Evolutionary conservation across 2,888 invertebrate genomes (phyloP).

Genomic region (Barypeithes pellucidus): DNA sequence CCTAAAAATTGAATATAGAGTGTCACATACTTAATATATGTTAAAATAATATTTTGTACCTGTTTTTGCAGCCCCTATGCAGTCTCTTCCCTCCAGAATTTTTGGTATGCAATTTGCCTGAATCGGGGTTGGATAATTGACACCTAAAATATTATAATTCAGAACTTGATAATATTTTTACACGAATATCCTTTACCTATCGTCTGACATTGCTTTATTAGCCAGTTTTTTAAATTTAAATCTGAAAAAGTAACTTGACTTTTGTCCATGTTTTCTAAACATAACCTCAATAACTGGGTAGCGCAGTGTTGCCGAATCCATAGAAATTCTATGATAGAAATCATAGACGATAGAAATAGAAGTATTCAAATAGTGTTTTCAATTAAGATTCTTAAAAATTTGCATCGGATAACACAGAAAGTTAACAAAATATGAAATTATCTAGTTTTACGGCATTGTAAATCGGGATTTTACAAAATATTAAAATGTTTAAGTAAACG

Average conservation of each 20-base stretch:
- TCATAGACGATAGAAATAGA: no score
- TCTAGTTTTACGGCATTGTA: no score
- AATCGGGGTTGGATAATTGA: slow-evolving; percentile 86
- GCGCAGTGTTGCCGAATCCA: no score
- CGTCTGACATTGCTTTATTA: slow-evolving; percentile 79
- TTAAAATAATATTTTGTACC: slow-evolving; percentile 71
- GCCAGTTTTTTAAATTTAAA: slow-evolving; percentile 82
- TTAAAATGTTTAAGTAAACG: no score
- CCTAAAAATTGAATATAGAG: slow-evolving; percentile 25
- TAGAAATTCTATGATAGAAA: no score
- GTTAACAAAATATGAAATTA: no score
- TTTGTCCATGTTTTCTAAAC: slow-evolving; percentile 38
- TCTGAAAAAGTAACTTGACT: slow-evolving; percentile 73
- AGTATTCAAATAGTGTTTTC: no score
- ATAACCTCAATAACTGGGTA: not conserved
- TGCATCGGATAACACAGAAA: no score
- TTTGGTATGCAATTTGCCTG: slow-evolving; percentile 87
- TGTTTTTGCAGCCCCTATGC: slow-evolving; percentile 97
- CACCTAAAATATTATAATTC: slow-evolving; percentile 72
- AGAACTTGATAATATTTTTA: not conserved
- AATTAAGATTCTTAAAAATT: no score
- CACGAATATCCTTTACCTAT: slow-evolving; percentile 74
- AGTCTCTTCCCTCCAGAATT: slow-evolving; percentile 86
- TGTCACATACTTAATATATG: not conserved
- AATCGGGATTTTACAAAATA: no score